Base-by-base conservation (phyloP, 1,140 invertebrate species). In the Leptoteleia sp. region DNA sequence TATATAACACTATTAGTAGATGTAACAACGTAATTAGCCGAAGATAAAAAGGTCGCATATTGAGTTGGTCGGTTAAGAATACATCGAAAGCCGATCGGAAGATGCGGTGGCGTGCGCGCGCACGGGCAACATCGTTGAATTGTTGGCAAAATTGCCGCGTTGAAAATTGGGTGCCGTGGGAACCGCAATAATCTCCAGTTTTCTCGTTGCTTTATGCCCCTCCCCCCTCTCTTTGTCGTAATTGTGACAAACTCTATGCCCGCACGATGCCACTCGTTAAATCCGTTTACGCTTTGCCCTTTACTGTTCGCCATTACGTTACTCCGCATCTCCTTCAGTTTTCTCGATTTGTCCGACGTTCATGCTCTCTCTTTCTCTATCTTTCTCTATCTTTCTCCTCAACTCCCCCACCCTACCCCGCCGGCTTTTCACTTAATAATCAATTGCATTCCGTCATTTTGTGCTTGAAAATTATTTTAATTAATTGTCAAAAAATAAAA, bases 211-310 rank as follows among this genome's bases (percentile, higher is more conserved):
- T 55, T 59, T 48, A 55, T 64, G 55, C 57, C 17, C 37, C n/a
- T n/a, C n/a, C n/a, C n/a, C n/a, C n/a, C n/a, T n/a, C n/a, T n/a
- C 50, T 65, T 61, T 71, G 35, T 61, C 35, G 61, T 59, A 73
- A 79, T 81, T 65, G 76, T 67, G 72, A 64, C 55, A 77, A 40
- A 68, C 67, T 76, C 61, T 48, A 33, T 38, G 25, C 40, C 29
- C 50, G 50, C 12, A 40, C 45, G 62, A 67, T 47, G 33, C 72
- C 67, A 76, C 80, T 82, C 68, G 77, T 82, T 82, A 81, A 81
- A 82, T 82, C 80, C 72, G 67, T 81, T 78, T 83, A 73, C 67
- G 75, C 59, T 79, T 52, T 47, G 47, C 59, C 62, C 67, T 81
- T 79, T 76, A 64, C 50, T 52, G 54, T 31, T 70, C 59, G 48